A percentile compares a stretch with the other conserved stretches of the same genome.
phyloP scores from a whole-genome alignment of 1,140 invertebrate species.

The Drosophila auraria region DNA sequence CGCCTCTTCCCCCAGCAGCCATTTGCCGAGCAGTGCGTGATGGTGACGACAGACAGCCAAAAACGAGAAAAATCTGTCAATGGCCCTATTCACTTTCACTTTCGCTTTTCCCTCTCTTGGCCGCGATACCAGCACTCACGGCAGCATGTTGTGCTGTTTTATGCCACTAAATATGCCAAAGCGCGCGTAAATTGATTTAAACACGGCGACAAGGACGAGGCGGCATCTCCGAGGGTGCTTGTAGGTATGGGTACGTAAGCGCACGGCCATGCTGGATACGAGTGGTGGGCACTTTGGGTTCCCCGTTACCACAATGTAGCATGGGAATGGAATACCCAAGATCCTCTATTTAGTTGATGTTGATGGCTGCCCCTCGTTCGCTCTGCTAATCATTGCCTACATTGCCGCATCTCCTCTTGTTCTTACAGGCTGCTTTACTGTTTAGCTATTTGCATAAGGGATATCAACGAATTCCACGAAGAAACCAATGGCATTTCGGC shows the following conservation, averaged over 20 bases:
- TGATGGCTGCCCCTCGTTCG: constrained; percentile 10
- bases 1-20: neutral
- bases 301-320: constrained; percentile 4
- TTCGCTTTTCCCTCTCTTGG: neutral
- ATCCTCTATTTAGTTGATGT: constrained; percentile 28
- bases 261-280: constrained; percentile 12
- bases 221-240: constrained; percentile 29
- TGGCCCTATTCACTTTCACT: constrained; percentile 66
- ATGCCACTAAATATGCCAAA: constrained; percentile 78
- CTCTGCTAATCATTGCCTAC: constrained; percentile 38
- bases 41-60: constrained; percentile 49
- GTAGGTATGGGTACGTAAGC: constrained; percentile 15
- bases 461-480: constrained; percentile 35
- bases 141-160: constrained; percentile 56
- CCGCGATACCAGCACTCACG: constrained; percentile 17
- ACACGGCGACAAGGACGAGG: constrained; percentile 65
- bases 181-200: constrained; percentile 81
- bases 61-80: constrained; percentile 80
- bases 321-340: too few relatives aligned
- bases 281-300: constrained; percentile 17
- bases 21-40: constrained; percentile 6
- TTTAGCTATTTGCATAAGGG: constrained; percentile 44
- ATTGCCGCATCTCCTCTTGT: neutral
- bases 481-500: constrained; percentile 16
- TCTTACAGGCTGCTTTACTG: constrained; percentile 22